Evolutionary conservation across 2,888 invertebrate species (phyloP).

Genomic region (Glyphotaelius pellucidus): DNA sequence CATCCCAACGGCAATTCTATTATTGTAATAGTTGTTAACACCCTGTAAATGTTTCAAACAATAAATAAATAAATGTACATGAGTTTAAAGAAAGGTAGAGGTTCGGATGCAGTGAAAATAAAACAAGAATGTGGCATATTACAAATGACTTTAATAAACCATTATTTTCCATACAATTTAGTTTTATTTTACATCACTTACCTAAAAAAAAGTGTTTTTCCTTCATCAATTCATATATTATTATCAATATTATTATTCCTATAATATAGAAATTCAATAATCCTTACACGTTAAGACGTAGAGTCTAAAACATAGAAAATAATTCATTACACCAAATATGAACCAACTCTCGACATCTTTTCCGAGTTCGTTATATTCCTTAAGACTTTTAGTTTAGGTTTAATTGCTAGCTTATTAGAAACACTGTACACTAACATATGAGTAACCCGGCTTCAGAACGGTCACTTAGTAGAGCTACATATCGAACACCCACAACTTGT

Average conservation of each 20-base stretch:
- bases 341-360: background rate
- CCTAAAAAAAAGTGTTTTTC: conserved; percentile 61
- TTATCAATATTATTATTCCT: conserved; percentile 64
- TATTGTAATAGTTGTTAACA: too few species aligned
- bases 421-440: background rate
- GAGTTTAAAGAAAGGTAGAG: too few species aligned
- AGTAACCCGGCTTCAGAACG: background rate
- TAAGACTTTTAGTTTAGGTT: conserved; percentile 21
- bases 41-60: too few species aligned
- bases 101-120: background rate
- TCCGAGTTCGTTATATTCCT: conserved; percentile 7
- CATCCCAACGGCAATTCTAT: too few species aligned
- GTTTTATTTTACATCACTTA: conserved; percentile 65
- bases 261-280: conserved; percentile 60
- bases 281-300: conserved; percentile 53
- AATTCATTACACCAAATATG: conserved; percentile 51
- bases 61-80: too few species aligned
- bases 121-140: conserved; percentile 69
- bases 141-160: conserved; percentile 80
- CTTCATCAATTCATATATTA: conserved; percentile 63
- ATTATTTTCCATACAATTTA: conserved; percentile 79
- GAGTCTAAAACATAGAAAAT: conserved; percentile 56
- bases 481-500: background rate
- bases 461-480: conserved; percentile 23
- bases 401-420: conserved; percentile 16